Evolutionary conservation across 1,140 invertebrate genomes (phyloP).

Genomic region (Zaprionus africanus): DNA sequence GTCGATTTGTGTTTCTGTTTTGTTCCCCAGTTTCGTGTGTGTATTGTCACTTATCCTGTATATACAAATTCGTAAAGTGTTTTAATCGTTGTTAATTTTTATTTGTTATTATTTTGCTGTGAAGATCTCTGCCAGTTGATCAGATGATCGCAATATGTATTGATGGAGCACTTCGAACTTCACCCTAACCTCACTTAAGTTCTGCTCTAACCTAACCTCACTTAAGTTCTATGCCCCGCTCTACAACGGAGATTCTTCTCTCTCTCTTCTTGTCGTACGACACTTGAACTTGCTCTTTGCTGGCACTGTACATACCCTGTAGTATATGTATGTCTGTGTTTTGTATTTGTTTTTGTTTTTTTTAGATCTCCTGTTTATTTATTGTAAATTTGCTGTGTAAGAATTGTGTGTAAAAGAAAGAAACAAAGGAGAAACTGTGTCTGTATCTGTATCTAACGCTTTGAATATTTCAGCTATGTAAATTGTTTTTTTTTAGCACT

Average conservation of each 20-base stretch:
- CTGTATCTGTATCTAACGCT: conserved; percentile 59
- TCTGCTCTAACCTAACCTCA: too few relatives aligned
- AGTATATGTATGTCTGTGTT: conserved; percentile 16
- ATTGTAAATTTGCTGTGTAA: conserved; percentile 25
- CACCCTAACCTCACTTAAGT: too few relatives aligned
- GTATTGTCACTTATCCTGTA: conserved; percentile 18
- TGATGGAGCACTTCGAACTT: not conserved
- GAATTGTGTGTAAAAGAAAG: conserved; percentile 2
- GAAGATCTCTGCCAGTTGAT: not conserved
- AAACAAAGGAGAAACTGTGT: conserved; percentile 10
- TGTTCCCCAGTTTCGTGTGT: conserved; percentile 16
- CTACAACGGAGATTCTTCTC: too few relatives aligned
- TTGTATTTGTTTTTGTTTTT: not conserved
- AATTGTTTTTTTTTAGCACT: conserved; percentile 36
- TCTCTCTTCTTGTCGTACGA: too few relatives aligned
- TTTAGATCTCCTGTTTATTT: conserved; percentile 5
- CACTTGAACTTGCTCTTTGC: not conserved
- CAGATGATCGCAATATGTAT: not conserved
- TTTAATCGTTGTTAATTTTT: not conserved
- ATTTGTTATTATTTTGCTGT: not conserved
- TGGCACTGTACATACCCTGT: conserved; percentile 27
- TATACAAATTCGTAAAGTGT: conserved; percentile 22
- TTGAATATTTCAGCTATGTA: conserved; percentile 74
- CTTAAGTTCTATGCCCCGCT: not conserved
- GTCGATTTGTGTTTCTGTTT: conserved; percentile 18